Percentiles rank a stretch among this genome's conserved stretches.
These are phyloP conservation scores for Stegastes partitus DNA, from an alignment of 2,113 vertebrate species.

Conservation along the genomic window DNA sequence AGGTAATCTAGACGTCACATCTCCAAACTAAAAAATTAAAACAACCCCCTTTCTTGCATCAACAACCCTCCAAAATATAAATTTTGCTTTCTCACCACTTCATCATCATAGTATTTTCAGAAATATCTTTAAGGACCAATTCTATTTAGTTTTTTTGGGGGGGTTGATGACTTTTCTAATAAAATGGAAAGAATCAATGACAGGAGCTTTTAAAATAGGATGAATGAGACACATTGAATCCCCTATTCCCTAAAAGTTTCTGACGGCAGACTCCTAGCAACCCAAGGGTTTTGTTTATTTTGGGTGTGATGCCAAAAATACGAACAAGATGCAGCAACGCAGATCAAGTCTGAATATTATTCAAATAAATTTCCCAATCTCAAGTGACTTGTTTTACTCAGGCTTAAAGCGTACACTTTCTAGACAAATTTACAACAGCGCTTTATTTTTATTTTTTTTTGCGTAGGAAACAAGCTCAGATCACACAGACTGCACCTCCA, in stretches of 20 bases:
- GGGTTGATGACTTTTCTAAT: not conserved
- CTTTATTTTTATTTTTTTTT: slow-evolving; percentile 41
- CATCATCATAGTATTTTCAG: not conserved
- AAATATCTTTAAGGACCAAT: not conserved
- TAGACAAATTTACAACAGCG: slow-evolving; percentile 55
- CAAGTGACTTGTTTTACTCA: slow-evolving; percentile 65
- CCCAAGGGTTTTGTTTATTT: slow-evolving; percentile 66
- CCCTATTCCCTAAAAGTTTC: slow-evolving; percentile 47
- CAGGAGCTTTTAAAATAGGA: slow-evolving; percentile 26
- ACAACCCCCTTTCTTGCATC: not conserved
- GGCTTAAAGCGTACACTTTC: slow-evolving; percentile 56
- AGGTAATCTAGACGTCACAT: not conserved
- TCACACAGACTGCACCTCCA: slow-evolving; percentile 61
- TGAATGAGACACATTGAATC: slow-evolving; percentile 34
- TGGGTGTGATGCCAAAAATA: slow-evolving; percentile 63
- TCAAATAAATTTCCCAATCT: slow-evolving; percentile 60
- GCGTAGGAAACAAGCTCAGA: slow-evolving; percentile 50
- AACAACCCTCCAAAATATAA: not conserved
- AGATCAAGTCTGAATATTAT: slow-evolving; percentile 58
- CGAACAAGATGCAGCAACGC: slow-evolving; percentile 25
- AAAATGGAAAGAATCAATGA: slow-evolving; percentile 7
- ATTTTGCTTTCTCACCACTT: too few relatives aligned
- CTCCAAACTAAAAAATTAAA: not conserved
- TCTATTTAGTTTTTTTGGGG: not conserved
- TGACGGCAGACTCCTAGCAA: slow-evolving; percentile 57